These are phyloP conservation scores for Ochropleura plecta DNA, from an alignment of 2,888 invertebrate species.

Conservation along the genomic window DNA sequence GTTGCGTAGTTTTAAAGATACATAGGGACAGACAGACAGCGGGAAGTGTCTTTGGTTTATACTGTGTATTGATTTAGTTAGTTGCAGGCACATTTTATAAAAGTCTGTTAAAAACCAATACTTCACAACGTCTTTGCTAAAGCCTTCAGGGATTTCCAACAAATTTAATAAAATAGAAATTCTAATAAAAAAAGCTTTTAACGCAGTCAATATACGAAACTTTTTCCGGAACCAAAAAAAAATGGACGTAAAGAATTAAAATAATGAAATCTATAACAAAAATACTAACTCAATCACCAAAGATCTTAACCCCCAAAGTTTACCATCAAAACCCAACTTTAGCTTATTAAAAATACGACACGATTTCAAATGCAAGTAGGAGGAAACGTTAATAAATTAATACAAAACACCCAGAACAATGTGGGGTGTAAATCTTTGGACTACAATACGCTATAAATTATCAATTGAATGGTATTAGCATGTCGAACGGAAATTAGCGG, in stretches of 20 bases:
- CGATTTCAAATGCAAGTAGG: neutral
- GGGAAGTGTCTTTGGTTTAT: too few relatives aligned
- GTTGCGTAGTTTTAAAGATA: too few relatives aligned
- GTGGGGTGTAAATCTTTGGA: conserved; percentile 63
- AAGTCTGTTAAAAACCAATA: too few relatives aligned
- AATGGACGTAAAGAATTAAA: neutral
- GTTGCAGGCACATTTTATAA: too few relatives aligned
- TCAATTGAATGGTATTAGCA: conserved; percentile 68
- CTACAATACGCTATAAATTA: conserved; percentile 70
- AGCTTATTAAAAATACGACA: neutral
- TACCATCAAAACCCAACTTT: neutral
- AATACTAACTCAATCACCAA: neutral
- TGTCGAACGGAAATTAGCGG: conserved; percentile 65
- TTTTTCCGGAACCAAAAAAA: conserved; percentile 10
- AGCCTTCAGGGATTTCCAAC: neutral
- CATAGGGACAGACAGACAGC: too few relatives aligned
- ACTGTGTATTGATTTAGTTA: too few relatives aligned
- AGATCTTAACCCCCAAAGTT: neutral
- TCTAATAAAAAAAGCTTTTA: neutral
- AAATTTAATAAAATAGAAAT: neutral
- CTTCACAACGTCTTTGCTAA: neutral
- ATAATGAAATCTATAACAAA: conserved; percentile 26
- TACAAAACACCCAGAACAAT: conserved; percentile 54
- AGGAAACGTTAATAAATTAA: conserved; percentile 50
- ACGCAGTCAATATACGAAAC: neutral